phyloP scores from a whole-genome alignment of 2,888 invertebrate species.

The Hemaris fuciformis region DNA sequence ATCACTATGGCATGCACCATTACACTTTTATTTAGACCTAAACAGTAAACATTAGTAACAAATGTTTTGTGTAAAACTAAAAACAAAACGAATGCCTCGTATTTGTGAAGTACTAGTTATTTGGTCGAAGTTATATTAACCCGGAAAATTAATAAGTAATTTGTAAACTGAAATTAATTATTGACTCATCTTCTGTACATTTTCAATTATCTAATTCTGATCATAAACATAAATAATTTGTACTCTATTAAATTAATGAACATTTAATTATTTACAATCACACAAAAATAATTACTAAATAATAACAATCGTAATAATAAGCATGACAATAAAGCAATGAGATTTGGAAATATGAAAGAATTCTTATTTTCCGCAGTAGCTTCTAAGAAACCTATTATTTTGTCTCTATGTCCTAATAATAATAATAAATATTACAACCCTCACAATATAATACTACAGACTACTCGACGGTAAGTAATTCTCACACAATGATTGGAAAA shows the following conservation, averaged over 20 bases:
- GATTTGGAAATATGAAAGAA: constrained; percentile 45
- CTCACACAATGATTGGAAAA: constrained; percentile 5
- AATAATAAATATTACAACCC: constrained; percentile 61
- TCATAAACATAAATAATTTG: constrained; percentile 72
- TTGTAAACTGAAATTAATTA: constrained; percentile 20
- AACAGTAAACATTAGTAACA: constrained; percentile 26
- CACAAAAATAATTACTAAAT: constrained; percentile 47
- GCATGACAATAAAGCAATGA: constrained; percentile 44
- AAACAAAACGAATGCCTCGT: constrained; percentile 7
- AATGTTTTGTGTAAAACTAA: constrained; percentile 20
- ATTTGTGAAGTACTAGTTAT: constrained; percentile 10
- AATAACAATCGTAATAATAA: constrained; percentile 43
- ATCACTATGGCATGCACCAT: constrained; percentile 74
- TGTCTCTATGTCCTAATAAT: constrained; percentile 60
- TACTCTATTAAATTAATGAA: constrained; percentile 76
- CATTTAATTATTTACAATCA: constrained; percentile 70
- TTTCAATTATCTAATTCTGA: constrained; percentile 49
- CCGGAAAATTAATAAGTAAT: constrained; percentile 19
- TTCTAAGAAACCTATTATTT: constrained; percentile 58
- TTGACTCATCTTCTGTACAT: constrained; percentile 28
- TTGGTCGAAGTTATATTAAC: constrained; percentile 4
- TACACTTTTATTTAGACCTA: constrained; percentile 49
- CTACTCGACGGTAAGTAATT: constrained; percentile 46
- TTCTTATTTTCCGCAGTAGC: constrained; percentile 47
- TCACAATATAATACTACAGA: constrained; percentile 59